Percentiles rank a stretch among this genome's conserved stretches.
Evolutionary conservation across 2,113 vertebrate genomes (phyloP).

Genomic region (Meleagris gallopavo): DNA sequence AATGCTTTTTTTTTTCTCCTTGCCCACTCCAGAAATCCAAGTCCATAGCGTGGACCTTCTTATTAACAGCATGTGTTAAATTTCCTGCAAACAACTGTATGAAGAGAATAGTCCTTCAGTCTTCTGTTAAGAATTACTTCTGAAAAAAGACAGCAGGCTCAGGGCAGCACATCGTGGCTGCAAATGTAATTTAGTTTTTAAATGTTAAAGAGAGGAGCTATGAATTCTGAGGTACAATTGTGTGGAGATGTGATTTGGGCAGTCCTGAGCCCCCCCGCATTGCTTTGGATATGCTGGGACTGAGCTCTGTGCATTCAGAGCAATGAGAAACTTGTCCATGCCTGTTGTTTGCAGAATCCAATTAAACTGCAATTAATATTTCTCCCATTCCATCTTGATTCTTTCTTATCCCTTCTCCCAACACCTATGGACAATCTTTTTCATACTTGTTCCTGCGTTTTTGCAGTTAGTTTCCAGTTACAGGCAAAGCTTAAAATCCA

Average conservation of each 20-base stretch:
- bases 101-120: background rate
- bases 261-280: background rate
- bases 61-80: background rate
- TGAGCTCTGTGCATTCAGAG: background rate
- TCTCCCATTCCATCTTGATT: background rate
- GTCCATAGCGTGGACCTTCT: fast-evolving
- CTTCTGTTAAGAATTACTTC: background rate
- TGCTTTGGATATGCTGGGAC: background rate
- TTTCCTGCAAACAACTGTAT: background rate
- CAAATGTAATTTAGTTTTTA: background rate
- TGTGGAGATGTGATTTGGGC: background rate
- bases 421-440: fast-evolving
- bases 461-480: background rate
- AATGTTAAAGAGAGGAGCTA: background rate
- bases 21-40: background rate
- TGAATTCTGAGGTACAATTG: background rate
- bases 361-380: background rate
- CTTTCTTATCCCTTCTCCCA: background rate
- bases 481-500: background rate
- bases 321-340: fast-evolving
- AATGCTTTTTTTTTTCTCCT: background rate
- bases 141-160: background rate
- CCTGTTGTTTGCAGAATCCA: background rate
- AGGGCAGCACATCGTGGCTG: background rate
- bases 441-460: background rate